Percentiles rank a stretch among this genome's conserved stretches.
Conservation (phyloP, 2,113 vertebrate species). For the Notarius quadriscutis region DNA sequence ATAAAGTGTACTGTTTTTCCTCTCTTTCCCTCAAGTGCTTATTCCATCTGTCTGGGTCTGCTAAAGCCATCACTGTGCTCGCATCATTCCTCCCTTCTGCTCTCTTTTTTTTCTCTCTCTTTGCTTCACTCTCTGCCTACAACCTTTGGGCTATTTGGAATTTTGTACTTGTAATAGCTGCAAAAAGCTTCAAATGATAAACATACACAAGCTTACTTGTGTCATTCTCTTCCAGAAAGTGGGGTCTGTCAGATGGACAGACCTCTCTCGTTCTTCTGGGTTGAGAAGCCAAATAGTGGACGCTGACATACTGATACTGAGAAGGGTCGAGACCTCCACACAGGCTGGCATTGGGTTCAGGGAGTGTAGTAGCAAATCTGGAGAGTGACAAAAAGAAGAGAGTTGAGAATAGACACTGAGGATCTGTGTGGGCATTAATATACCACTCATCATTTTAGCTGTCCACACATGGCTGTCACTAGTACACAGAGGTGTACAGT, state of each 20-base stretch:
- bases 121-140: neutral
- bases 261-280: neutral
- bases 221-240: neutral
- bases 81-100: slow-evolving; percentile 16
- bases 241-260: neutral
- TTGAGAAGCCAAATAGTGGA: neutral
- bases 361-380: neutral
- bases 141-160: neutral
- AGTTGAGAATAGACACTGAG: neutral
- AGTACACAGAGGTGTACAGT: neutral
- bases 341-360: neutral
- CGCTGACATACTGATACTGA: neutral
- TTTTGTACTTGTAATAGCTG: neutral
- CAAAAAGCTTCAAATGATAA: neutral
- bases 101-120: neutral
- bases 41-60: slow-evolving; percentile 62
- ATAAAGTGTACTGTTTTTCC: slow-evolving; percentile 56
- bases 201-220: neutral
- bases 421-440: neutral
- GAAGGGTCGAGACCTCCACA: neutral
- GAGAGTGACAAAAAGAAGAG: neutral
- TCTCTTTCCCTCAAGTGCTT: slow-evolving; percentile 40
- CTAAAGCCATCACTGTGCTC: slow-evolving; percentile 65
- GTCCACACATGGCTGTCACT: neutral
- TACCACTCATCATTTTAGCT: neutral